Base-by-base conservation (phyloP, 2,113 vertebrate species). In the Sapayoa aenigma region DNA sequence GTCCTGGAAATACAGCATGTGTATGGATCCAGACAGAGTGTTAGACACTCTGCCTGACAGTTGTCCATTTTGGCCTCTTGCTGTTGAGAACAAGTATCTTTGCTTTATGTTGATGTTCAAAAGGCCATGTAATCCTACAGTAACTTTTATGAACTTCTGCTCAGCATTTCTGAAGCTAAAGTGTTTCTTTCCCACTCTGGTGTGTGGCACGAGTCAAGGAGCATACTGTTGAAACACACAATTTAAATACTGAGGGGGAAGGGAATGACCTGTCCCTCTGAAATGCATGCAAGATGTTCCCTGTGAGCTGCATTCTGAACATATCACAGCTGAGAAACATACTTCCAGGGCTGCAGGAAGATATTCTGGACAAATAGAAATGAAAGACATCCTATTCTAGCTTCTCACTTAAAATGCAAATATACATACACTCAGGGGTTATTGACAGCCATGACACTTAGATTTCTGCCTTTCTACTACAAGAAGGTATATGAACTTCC, bases 251-350 rank as follows among this genome's bases (percentile, higher is more conserved):
- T 42, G 41, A 73, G 37, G 27, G 62, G 49, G 49, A 81, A 44
- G 65, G 65, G 76, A 93, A 89, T 93, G 85, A 89, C 80, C 49
- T 82, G 62, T 89, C 73, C 74, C n/a, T 94, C 84, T 84, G 79
- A 96, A 96, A 93, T 92, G 80, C 27, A 20, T 60, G 75, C 88
- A 68, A 69, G 65, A 68, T 87, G 62, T 95, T 94, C 92, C 76
- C 72, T 92, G 52, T 39, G 65, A 95, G 59, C 69, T 42, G 41
- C 83, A 90, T 95, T 96, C 87, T 86, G 93, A 77, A 96, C 85
- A 81, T 81, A 84, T 92, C 83, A 60, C 72, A 94, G 56, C 86
- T 79, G 44, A 88, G 83, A 90, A 91, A 75, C 66, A 35, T 52
- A 74, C n/a, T 88, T 87, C 28, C 79, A 86, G 52, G 52, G 42